Evolutionary conservation across 2,113 vertebrate genomes (phyloP), one percentile per base, ranked within the genome.

Genomic region (Ranitomeya imitator): DNA sequence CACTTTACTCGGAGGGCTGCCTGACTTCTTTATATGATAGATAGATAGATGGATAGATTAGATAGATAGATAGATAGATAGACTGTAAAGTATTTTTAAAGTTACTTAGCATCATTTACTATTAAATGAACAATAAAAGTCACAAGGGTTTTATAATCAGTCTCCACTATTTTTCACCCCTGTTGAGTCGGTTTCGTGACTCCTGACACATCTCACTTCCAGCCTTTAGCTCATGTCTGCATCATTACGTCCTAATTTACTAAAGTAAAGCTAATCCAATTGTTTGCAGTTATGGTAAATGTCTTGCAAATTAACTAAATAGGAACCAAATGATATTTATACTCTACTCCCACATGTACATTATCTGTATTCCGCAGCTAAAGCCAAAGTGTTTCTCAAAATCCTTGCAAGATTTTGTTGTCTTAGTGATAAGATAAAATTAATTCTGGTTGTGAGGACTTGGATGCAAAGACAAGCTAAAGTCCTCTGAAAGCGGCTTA

Each of bases 261-360:
- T 83, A 83, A 83, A 63, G 80, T 63, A 63, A 83, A 83, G 80
- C 80, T 83, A 83, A 83, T 83, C 59, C 80, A 83, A n/a, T 83
- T 63, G 80, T 83, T 63, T 83, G 80, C 80, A 63, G 80, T 65
- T 63, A 51, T 63, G 57, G 79, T 81, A 81, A 81, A 81, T 65
- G 80, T 83, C 80, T 63, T 65, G 80, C 80, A 83, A 83, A 65
- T 83, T 45, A 83, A 61, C 60, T 83, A 65, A 83, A 83, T 19
- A 65, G 59, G 59, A 63, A 60, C 59, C 60, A 83, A 51, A 51
- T 83, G 21, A 31, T 83, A 65, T 83, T 63, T 51, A 65, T 52
- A 65, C 80, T 83, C 19, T n/a, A 51, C 60, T 83, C 59, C 59
- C 79, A 81, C 57, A 23, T 60, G 55, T 37, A 80, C 79, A 81